Percentiles rank a stretch among this genome's conserved stretches.
Conservation (phyloP, 2,797 vertebrate genomes). For the Podargus strigoides region DNA sequence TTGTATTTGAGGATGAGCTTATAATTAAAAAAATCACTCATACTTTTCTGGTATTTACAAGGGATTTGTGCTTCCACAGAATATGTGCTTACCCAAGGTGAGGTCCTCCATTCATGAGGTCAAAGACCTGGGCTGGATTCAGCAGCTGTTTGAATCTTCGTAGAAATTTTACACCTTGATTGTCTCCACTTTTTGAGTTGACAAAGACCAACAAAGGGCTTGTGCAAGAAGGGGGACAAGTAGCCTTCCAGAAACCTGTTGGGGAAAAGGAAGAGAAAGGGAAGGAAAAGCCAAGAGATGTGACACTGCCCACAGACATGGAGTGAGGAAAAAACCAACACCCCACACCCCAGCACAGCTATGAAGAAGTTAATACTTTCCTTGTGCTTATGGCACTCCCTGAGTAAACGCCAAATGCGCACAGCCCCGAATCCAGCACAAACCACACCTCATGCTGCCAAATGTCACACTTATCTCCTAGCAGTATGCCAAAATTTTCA, state of each 20-base stretch:
- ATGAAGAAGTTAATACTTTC: background rate
- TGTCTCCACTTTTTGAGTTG: slow-evolving; percentile 97
- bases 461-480: background rate
- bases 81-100: slow-evolving; percentile 85
- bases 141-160: slow-evolving; percentile 94
- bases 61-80: background rate
- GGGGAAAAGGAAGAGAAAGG: background rate
- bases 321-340: background rate
- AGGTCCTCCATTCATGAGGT: slow-evolving; percentile 97
- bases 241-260: slow-evolving; percentile 95
- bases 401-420: background rate
- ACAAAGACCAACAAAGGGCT: slow-evolving; percentile 94
- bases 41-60: background rate
- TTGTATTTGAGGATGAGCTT: background rate
- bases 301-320: background rate
- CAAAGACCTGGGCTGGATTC: slow-evolving; percentile 96
- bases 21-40: background rate
- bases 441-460: background rate
- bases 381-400: background rate
- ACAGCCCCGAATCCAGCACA: background rate
- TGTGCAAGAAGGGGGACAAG: slow-evolving; percentile 91
- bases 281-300: background rate
- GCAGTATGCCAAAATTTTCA: background rate
- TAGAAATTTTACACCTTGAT: slow-evolving; percentile 95
- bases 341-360: background rate